These are phyloP conservation scores for Phrynocephalus vlangalii DNA, from an alignment of 2,797 vertebrate genomes.

Conservation along the genomic window DNA sequence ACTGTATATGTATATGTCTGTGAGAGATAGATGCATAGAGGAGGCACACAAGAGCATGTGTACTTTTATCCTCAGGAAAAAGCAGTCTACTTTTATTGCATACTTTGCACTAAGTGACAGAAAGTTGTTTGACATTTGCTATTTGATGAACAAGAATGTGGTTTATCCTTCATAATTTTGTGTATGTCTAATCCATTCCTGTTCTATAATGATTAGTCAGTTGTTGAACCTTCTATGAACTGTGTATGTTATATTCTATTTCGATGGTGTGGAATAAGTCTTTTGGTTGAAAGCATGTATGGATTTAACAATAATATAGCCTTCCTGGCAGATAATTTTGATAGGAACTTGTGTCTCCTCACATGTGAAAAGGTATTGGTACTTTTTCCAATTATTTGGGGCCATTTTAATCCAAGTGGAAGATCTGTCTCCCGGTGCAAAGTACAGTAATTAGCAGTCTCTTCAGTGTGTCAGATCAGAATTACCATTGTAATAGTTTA, in stretches of 20 bases:
- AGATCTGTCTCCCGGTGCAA: conserved; percentile 76
- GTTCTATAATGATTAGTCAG: neutral
- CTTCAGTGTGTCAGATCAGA: conserved; percentile 79
- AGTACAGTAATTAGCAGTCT: conserved; percentile 80
- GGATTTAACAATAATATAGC: conserved; percentile 14
- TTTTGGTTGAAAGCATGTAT: conserved; percentile 3
- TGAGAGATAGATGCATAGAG: too few species aligned
- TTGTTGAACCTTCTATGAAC: neutral
- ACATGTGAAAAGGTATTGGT: conserved; percentile 66
- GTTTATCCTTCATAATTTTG: neutral
- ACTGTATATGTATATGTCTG: too few species aligned
- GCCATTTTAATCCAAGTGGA: conserved; percentile 76
- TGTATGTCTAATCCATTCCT: neutral
- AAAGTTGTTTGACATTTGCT: neutral
- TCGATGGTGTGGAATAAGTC: neutral
- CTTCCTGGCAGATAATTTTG: conserved; percentile 12
- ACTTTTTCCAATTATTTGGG: conserved; percentile 48
- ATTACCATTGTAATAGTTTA: conserved; percentile 82
- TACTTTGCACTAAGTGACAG: neutral
- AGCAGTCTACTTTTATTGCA: too few species aligned
- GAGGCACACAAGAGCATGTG: too few species aligned
- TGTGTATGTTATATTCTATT: neutral
- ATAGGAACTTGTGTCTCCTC: conserved; percentile 25
- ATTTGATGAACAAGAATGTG: neutral
- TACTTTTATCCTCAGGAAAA: too few species aligned